Evolutionary conservation across 1,140 invertebrate species (phyloP), one percentile per base, ranked within the genome.

Genomic region (Anthonomus grandis): DNA sequence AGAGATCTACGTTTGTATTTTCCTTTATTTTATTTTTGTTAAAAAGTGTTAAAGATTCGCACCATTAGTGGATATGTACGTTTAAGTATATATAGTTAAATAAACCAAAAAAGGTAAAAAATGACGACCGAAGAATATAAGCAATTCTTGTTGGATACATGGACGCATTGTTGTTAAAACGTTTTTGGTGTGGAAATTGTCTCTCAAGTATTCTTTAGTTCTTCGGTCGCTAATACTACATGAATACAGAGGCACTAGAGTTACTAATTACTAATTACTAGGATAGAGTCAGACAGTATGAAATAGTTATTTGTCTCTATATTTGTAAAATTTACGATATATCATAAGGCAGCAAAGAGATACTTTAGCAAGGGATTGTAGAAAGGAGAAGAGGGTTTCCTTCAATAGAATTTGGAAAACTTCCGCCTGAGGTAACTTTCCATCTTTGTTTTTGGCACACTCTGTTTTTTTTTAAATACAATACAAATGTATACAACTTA

Each of bases 321-420:
- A 62, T 63, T 50, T 64, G 60, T 64, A 58, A 59, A 59, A 59
- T 41, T 61, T 61, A 59, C 59, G 57, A 46, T 24, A 18, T 10
- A 46, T 64, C 37, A 64, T 70, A 70, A 70, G 68, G 68, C 68
- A 70, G 68, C 68, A 63, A 68, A 70, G 68, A 70, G 62, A 64
- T 66, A 60, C 64, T 64, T 62, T 60, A 65, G 57, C 61, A 58
- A 60, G 49, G 44, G 46, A 10, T n/a, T n/a, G n/a, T n/a, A n/a
- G n/a, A n/a, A 18, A 27, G 23, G 8, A n/a, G 3, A 42, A 21
- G 18, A 21, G 18, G 15, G 39, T 42, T n/a, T 18, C 21, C 8
- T 21, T 9, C 3, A 12, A 10, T 19, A 12, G 4, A 44, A 9
- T n/a, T n/a, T n/a, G n/a, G n/a, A n/a, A n/a, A n/a, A n/a, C n/a